Conservation (phyloP, 2,888 invertebrate genomes). For the Adela reaumurella region DNA sequence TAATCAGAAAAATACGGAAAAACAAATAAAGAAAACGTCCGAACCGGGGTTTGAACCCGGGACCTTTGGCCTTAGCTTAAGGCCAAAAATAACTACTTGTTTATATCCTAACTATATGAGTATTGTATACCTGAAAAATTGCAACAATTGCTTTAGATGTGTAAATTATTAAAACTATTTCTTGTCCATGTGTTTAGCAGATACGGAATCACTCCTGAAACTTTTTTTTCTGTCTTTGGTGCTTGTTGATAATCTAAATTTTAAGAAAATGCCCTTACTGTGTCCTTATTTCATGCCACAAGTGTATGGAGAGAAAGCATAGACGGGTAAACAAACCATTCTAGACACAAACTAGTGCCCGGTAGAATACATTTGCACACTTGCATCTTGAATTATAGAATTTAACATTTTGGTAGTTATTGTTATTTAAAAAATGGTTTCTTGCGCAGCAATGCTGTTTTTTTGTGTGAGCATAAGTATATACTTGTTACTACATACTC, state of each 20-base stretch:
- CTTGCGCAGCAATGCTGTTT: too few species aligned
- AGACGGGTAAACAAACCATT: slow-evolving; percentile 34
- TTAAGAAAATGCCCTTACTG: too few species aligned
- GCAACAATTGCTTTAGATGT: not conserved
- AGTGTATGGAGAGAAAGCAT: slow-evolving; percentile 53
- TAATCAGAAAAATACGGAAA: too few species aligned
- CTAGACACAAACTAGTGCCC: too few species aligned
- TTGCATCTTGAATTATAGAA: not conserved
- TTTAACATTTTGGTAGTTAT: not conserved
- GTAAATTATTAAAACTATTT: too few species aligned
- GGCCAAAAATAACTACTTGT: too few species aligned
- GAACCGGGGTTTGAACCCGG: too few species aligned
- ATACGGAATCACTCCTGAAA: slow-evolving; percentile 2
- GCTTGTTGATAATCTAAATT: too few species aligned
- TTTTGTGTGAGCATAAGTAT: too few species aligned
- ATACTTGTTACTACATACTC: not conserved
- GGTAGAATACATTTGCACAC: not conserved
- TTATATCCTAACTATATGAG: too few species aligned
- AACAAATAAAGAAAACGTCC: too few species aligned
- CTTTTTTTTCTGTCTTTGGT: slow-evolving; percentile 1
- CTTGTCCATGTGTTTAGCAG: not conserved
- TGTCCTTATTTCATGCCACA: slow-evolving; percentile 29
- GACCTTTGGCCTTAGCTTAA: too few species aligned
- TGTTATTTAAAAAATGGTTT: not conserved
- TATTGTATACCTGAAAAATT: not conserved